Base-by-base conservation (phyloP, 2,888 invertebrate species). In the Ichneumon xanthorius region DNA sequence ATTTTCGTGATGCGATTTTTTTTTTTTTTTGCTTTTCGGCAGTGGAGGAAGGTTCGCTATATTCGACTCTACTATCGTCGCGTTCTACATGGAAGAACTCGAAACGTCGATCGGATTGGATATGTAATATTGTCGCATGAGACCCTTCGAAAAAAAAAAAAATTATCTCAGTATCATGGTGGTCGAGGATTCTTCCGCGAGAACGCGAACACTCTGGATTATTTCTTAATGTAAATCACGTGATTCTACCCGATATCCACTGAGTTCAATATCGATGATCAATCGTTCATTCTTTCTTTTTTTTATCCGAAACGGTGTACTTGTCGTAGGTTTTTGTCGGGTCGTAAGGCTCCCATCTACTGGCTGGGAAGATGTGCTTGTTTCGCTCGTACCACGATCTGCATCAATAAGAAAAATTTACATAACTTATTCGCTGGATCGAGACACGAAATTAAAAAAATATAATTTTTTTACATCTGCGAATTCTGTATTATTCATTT, bases 281-380 rank as follows among this genome's bases (percentile, higher is more conserved):
- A 91, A 68, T 92, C 90, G 45, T 37, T 83, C 33, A 86, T 80
- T 93, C 93, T 76, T 94, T 95, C 87, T 95, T 95, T 92, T 95
- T 96, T 94, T 97, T 98, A 94, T 98, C 98, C 89, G 98, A 98
- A 87, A 98, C 96, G 16, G 98, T 98, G 92, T 98, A 98, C 94
- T 98, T 98, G 89, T 99, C 98, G 94, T 99, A 99, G 86, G 96
- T 98, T 94, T 99, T 99, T 9, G 99, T 99, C 0, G 99, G 99
- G 94, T 99, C 99, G 92, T 99, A 99, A 0, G 99, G 99, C 94
- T 99, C 99, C 99, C 99, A 99, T 90, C 99, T 96, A 88, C 99
- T 99, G 0, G 99, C 99, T 0, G 99, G 99, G 93, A 99, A 99
- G 89, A 99, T 99, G 93, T 99, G 99, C 93, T 99, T 99, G 93